A percentile compares a stretch with the other conserved stretches of the same genome.
Conservation (phyloP, 2,797 vertebrate species). For the Clarias fuscus region DNA sequence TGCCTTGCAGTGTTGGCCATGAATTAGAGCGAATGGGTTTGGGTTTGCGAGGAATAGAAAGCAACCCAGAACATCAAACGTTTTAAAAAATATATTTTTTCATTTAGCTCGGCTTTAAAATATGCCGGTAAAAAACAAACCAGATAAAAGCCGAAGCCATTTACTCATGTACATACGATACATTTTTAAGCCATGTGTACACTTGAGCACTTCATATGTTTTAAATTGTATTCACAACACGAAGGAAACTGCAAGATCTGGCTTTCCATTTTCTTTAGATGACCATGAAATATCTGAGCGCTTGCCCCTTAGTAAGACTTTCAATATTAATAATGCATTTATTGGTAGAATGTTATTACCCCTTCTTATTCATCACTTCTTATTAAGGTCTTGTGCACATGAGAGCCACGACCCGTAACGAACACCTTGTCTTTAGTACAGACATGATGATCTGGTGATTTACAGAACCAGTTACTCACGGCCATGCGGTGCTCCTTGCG, state of each 20-base stretch:
- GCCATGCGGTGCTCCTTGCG: constrained; percentile 98
- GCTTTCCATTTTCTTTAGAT: not conserved
- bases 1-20: too few relatives aligned
- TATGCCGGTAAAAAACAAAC: too few relatives aligned
- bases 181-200: not conserved
- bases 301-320: not conserved
- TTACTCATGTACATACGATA: too few relatives aligned
- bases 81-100: not conserved
- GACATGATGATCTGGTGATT: not conserved
- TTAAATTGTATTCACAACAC: too few relatives aligned
- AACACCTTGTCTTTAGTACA: not conserved
- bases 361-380: not conserved
- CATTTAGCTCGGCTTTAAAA: not conserved
- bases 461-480: constrained; percentile 74
- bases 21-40: not conserved
- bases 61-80: not conserved
- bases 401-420: not conserved
- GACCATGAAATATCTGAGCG: not conserved
- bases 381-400: too few relatives aligned
- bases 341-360: not conserved
- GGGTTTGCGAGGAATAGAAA: not conserved
- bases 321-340: not conserved
- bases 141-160: not conserved
- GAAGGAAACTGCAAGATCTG: not conserved
- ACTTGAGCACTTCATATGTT: not conserved